Percentiles rank a stretch among this genome's conserved stretches.
phyloP scores from a whole-genome alignment of 53 echinoderm and acorn worm species.

The Pentamera pediparva region DNA sequence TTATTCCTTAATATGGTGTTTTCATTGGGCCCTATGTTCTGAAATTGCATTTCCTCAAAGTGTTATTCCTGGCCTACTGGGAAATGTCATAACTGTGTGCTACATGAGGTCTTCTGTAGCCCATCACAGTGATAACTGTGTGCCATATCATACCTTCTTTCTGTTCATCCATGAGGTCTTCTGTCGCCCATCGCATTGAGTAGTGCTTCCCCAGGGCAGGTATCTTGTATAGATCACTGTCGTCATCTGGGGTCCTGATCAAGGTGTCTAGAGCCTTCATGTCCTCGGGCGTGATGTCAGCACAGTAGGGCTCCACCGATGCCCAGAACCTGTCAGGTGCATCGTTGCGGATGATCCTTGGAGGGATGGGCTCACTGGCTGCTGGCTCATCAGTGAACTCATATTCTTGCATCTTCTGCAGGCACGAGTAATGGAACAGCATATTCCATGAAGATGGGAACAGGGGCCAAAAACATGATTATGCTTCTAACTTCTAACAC shows the following conservation, averaged over 20 bases:
- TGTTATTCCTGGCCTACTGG: too few species aligned
- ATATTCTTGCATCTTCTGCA: conserved; percentile 90
- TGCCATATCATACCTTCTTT: conserved; percentile 99
- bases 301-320: conserved; percentile 93
- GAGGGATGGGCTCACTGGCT: conserved; percentile 62
- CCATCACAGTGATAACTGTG: too few species aligned
- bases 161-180: conserved; percentile 93
- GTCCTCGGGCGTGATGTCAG: conserved; percentile 79
- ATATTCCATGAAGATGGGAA: too few species aligned
- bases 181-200: conserved; percentile 88
- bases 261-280: conserved; percentile 74
- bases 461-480: too few species aligned
- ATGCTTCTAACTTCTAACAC: too few species aligned
- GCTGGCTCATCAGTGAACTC: conserved; percentile 93
- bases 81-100: too few species aligned
- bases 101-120: too few species aligned
- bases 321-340: conserved; percentile 95
- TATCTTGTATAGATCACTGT: conserved; percentile 69
- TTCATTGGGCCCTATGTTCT: too few species aligned
- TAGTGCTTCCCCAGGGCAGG: conserved; percentile 92
- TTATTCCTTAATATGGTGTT: too few species aligned
- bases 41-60: too few species aligned
- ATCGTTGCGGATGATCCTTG: conserved; percentile 81
- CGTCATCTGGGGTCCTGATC: conserved; percentile 73
- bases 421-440: too few species aligned